Conservation (phyloP, 2,888 invertebrate genomes). For the Chirona hameri region DNA sequence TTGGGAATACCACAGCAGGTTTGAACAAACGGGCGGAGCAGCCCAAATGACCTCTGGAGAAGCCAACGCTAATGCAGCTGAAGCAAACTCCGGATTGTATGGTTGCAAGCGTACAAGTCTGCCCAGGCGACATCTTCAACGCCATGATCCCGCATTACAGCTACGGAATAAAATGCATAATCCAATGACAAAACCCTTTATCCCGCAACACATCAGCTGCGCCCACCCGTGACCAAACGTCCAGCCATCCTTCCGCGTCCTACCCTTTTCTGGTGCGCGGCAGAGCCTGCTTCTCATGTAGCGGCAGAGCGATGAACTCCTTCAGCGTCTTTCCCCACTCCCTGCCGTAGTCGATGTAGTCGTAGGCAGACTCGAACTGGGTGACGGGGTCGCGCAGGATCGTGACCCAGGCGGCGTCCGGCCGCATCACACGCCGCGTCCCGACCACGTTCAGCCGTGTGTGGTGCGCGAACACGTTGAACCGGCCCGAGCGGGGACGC, state of each 20-base stretch:
- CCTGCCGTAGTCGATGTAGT: slow-evolving; percentile 41
- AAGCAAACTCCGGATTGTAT: too few species aligned
- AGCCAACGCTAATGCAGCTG: too few species aligned
- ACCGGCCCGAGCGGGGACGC: background rate
- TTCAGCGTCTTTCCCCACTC: slow-evolving; percentile 41
- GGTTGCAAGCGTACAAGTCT: too few species aligned
- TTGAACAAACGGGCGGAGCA: too few species aligned
- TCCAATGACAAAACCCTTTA: too few species aligned
- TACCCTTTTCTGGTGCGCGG: background rate
- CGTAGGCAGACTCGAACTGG: slow-evolving; percentile 42
- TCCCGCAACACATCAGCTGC: too few species aligned
- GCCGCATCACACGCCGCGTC: slow-evolving; percentile 34
- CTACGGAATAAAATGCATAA: too few species aligned
- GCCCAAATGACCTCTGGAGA: too few species aligned
- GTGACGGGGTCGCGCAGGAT: slow-evolving; percentile 42
- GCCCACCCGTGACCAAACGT: too few species aligned
- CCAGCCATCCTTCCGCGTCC: background rate
- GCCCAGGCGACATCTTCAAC: too few species aligned
- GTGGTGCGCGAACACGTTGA: background rate
- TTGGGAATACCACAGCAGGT: too few species aligned
- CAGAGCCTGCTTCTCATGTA: background rate
- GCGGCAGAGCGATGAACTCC: background rate
- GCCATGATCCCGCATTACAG: too few species aligned
- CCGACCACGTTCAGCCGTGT: background rate
- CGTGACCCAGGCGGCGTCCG: slow-evolving; percentile 41